Base-by-base conservation (phyloP, 2,888 invertebrate genomes). In the Acleris cristana region DNA sequence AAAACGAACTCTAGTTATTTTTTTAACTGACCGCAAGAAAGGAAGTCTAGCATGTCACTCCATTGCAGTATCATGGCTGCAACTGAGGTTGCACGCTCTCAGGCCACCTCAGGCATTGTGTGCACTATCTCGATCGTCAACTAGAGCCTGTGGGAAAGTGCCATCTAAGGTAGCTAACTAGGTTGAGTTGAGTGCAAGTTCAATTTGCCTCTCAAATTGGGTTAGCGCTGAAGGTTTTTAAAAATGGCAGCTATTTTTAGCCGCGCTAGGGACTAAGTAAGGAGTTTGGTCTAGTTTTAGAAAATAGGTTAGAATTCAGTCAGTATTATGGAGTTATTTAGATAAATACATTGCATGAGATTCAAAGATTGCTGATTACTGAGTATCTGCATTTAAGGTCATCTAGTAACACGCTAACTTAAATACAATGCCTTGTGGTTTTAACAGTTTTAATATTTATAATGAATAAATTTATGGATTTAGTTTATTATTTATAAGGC, bases 41-140 rank as follows among this genome's bases (percentile, higher is more conserved):
- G 83, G 81, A 89, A 89, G 77, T 89, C 89, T 76, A 91, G 82
- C 89, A 90, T 90, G 91, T 92, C 92, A 83, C 87, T 87, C 88
- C 90, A 90, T 86, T 89, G 87, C 89, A 91, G 85, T 86, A 89
- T 83, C 90, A 89, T 89, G 80, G 80, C 86, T 85, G 82, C 84
- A 84, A 92, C 92, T 92, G 90, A 88, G 77, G 70, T 76, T 77
- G 85, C 85, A 74, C 87, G 81, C 77, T 79, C 72, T 75, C 75
- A 64, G 62, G 61, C 23, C 59, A 40, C 3, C 40, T 40, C 40
- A 40, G 64, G 72, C 78, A 84, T 86, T 86, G 85, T 87, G 77
- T 81, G 81, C 76, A 79, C 78, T 82, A 87, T 88, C 85, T 84
- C 79, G 76, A 80, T 83, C 81, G 83, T 67, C 53, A 72, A 75